Conservation (phyloP, 2,113 vertebrate genomes). For the Cettia cetti region DNA sequence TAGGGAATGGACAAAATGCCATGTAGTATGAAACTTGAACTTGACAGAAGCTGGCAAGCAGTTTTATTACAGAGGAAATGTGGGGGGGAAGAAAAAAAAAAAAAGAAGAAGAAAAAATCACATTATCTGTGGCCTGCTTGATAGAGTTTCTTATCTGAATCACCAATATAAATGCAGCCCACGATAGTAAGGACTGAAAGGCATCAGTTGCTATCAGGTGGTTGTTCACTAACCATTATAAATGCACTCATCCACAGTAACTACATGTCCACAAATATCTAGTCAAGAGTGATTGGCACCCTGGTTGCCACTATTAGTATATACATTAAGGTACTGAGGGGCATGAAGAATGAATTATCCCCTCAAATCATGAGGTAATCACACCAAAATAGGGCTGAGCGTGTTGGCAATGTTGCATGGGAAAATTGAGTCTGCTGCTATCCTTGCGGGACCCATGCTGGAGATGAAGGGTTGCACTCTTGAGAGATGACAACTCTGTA, state of each 20-base stretch:
- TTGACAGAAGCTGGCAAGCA: neutral
- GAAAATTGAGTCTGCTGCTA: slow-evolving; percentile 39
- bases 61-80: neutral
- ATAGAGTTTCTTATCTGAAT: slow-evolving; percentile 7
- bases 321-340: slow-evolving; percentile 37
- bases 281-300: slow-evolving; percentile 52
- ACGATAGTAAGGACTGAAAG: neutral
- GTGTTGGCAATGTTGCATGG: slow-evolving; percentile 38
- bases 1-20: neutral
- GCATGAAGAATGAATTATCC: slow-evolving; percentile 45
- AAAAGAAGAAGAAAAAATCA: neutral
- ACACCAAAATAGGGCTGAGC: slow-evolving; percentile 18
- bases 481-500: neutral
- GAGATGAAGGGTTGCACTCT: neutral
- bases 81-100: neutral
- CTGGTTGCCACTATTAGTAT: slow-evolving; percentile 34
- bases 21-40: neutral
- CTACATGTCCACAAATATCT: slow-evolving; percentile 46
- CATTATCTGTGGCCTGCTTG: neutral
- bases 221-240: slow-evolving; percentile 21
- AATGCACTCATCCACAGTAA: slow-evolving; percentile 27
- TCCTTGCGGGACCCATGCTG: neutral
- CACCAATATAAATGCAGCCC: neutral
- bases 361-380: slow-evolving; percentile 51
- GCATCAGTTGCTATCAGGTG: neutral